Conservation (phyloP, 2,888 invertebrate genomes). For the Drosophila neotestacea region DNA sequence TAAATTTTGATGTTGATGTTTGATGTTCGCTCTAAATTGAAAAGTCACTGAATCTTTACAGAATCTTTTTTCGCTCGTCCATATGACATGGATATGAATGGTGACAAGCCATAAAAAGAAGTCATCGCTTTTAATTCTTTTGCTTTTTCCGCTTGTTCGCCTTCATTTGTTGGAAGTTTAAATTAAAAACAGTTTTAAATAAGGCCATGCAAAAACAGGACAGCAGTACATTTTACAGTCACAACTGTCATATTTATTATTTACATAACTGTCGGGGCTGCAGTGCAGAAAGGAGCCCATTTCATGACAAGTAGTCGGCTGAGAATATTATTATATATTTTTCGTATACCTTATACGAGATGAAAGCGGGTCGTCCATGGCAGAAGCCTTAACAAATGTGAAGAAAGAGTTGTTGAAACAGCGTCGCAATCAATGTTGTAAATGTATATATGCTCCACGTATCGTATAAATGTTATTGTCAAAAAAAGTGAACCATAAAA, state of each 20-base stretch:
- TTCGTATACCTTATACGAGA: not conserved
- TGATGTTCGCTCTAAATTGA: slow-evolving; percentile 34
- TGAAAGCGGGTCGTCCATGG: not conserved
- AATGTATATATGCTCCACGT: slow-evolving; percentile 15
- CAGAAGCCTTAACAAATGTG: slow-evolving; percentile 7
- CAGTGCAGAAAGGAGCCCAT: slow-evolving; percentile 7
- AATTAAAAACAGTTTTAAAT: slow-evolving; percentile 34
- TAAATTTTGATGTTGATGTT: slow-evolving; percentile 41
- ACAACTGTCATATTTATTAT: slow-evolving; percentile 25
- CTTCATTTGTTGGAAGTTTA: slow-evolving; percentile 5
- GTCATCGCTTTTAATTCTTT: not conserved
- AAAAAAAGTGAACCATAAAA: slow-evolving; percentile 22
- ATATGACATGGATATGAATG: too few species aligned
- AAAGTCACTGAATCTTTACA: slow-evolving; percentile 30
- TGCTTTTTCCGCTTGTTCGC: not conserved
- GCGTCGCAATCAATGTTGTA: not conserved
- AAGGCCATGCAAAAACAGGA: slow-evolving; percentile 16
- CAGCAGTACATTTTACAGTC: slow-evolving; percentile 25
- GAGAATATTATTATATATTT: slow-evolving; percentile 17
- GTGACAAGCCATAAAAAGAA: not conserved
- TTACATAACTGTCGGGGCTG: slow-evolving; percentile 16
- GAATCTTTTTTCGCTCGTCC: not conserved
- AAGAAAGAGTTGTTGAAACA: slow-evolving; percentile 28
- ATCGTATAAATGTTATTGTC: slow-evolving; percentile 43
- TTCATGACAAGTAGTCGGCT: not conserved